A percentile compares a stretch with the other conserved stretches of the same genome.
Evolutionary conservation across 2,888 invertebrate species (phyloP).

Genomic region (Sarcophaga variegata): DNA sequence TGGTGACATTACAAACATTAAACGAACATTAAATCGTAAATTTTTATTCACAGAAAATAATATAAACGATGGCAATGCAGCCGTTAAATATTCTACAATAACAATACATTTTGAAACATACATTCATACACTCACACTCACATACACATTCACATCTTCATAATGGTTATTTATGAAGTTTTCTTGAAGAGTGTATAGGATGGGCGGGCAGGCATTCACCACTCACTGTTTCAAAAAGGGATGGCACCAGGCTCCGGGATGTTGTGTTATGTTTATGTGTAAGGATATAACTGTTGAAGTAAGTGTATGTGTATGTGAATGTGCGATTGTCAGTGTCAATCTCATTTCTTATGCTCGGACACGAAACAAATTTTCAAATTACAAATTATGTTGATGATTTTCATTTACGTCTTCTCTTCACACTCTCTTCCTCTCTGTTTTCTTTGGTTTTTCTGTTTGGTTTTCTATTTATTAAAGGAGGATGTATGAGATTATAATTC

Average conservation of each 20-base stretch:
- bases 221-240: neutral
- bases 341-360: slow-evolving; percentile 69
- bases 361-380: slow-evolving; percentile 69
- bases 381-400: slow-evolving; percentile 66
- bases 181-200: neutral
- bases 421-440: neutral
- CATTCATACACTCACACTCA: neutral
- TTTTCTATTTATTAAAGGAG: neutral
- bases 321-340: neutral
- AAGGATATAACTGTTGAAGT: no score
- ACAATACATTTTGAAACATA: neutral
- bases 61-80: slow-evolving; percentile 62
- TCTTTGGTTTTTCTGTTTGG: neutral
- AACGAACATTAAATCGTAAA: slow-evolving; percentile 69
- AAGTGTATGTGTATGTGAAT: neutral
- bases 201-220: neutral
- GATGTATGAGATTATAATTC: no score
- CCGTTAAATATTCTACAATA: slow-evolving; percentile 43
- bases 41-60: slow-evolving; percentile 60
- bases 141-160: neutral
- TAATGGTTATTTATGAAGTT: neutral
- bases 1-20: slow-evolving; percentile 66
- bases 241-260: neutral
- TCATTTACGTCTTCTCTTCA: neutral
- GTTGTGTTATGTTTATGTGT: neutral